Conservation (phyloP, 2,797 vertebrate genomes). For the Anas georgica region DNA sequence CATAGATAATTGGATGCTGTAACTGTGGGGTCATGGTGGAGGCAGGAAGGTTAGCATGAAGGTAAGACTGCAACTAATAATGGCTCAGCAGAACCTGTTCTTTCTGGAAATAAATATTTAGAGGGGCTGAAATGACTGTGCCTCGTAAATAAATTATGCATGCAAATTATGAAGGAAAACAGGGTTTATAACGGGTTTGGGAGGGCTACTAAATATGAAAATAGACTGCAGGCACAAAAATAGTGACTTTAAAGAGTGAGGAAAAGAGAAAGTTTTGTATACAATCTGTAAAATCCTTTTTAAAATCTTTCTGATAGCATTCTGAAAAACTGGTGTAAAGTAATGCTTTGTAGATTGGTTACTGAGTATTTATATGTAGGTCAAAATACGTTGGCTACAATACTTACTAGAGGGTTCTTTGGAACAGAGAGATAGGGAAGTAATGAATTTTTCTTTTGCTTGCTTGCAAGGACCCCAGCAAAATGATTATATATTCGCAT, state of each 20-base stretch:
- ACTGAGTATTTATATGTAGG: not conserved
- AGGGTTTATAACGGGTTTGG: not conserved
- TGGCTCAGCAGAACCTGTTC: not conserved
- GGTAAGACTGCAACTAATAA: constrained; percentile 8
- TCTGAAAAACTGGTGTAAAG: not conserved
- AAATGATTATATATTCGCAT: not conserved
- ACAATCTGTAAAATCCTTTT: not conserved
- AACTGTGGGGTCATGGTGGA: not conserved
- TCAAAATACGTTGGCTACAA: not conserved
- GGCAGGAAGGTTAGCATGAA: not conserved
- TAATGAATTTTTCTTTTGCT: not conserved
- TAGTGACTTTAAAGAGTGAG: not conserved
- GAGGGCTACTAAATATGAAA: not conserved
- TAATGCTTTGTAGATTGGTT: not conserved
- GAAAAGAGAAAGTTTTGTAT: not conserved
- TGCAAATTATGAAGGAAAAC: not conserved
- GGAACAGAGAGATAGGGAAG: not conserved
- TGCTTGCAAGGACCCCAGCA: not conserved
- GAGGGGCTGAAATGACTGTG: not conserved
- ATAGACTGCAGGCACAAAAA: not conserved
- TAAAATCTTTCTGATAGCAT: not conserved
- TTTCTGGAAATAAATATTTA: constrained; percentile 43
- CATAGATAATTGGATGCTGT: constrained; percentile 53
- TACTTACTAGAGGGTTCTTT: not conserved
- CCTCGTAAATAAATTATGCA: not conserved